These are phyloP conservation scores for Dermolepida albohirtum DNA, from an alignment of 2,888 invertebrate species.

Conservation along the genomic window DNA sequence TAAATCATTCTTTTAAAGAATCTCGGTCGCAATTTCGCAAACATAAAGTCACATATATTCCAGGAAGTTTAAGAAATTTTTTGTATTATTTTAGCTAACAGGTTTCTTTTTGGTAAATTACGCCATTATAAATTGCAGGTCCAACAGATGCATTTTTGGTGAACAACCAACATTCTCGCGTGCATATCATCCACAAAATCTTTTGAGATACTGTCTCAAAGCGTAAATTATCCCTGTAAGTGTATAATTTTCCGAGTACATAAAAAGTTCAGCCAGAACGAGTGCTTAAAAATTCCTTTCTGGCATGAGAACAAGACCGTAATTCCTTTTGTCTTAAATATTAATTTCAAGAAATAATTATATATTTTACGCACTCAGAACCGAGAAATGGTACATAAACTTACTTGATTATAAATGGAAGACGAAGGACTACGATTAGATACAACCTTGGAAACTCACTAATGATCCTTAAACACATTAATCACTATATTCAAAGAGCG, in stretches of 20 bases:
- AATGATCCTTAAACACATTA: slow-evolving; percentile 47
- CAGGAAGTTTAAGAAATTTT: slow-evolving; percentile 6
- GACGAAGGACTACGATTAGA: not conserved
- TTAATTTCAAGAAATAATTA: not conserved
- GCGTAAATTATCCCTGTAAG: slow-evolving; percentile 22
- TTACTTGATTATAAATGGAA: slow-evolving; percentile 8
- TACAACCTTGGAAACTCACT: slow-evolving; percentile 6
- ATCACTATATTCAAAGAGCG: slow-evolving; percentile 51
- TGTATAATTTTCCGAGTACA: not conserved
- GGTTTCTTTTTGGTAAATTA: not conserved
- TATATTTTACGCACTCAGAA: not conserved
- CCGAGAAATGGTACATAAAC: not conserved
- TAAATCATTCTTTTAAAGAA: too few relatives aligned
- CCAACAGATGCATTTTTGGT: slow-evolving; percentile 12
- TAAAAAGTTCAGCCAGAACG: not conserved
- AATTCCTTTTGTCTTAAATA: not conserved
- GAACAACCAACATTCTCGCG: not conserved
- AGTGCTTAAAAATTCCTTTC: not conserved
- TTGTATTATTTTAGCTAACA: slow-evolving; percentile 7
- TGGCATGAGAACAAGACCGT: not conserved
- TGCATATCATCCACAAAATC: slow-evolving; percentile 11
- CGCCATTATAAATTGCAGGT: not conserved
- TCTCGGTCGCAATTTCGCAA: too few relatives aligned
- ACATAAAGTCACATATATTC: not conserved
- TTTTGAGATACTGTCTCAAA: slow-evolving; percentile 14